Evolutionary conservation across 1,140 invertebrate genomes (phyloP).

Genomic region (Trachymyrmex cornetzi): DNA sequence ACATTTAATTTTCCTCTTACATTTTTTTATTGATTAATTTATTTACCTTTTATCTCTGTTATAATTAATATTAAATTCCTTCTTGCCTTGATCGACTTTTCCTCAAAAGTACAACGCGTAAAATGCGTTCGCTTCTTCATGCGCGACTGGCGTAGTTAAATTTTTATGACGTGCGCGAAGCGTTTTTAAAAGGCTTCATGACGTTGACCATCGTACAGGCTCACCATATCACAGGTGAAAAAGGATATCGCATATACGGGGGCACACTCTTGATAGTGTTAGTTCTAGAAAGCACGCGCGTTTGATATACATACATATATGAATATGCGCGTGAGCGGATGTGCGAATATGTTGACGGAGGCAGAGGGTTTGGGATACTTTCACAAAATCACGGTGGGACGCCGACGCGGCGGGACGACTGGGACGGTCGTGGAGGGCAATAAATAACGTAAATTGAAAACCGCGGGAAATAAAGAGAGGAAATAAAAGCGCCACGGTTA

Average conservation of each 20-base stretch:
- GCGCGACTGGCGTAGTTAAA: conserved; percentile 13
- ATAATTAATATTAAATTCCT: conserved; percentile 3
- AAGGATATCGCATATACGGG: conserved; percentile 39
- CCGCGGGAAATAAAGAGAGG: conserved; percentile 60
- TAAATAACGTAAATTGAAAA: conserved; percentile 65
- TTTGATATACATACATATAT: background rate
- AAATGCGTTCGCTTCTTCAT: background rate
- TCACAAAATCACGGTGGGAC: conserved; percentile 63
- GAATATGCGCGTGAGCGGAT: background rate
- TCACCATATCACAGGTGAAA: conserved; percentile 14
- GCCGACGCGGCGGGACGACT: conserved; percentile 74
- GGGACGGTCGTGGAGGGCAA: conserved; percentile 83
- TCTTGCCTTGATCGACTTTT: conserved; percentile 3
- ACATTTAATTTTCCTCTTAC: background rate
- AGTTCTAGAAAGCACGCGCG: background rate
- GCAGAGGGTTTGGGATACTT: conserved; percentile 31
- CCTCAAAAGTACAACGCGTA: background rate
- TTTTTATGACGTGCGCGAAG: conserved; percentile 39
- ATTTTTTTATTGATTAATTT: background rate
- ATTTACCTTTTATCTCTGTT: background rate
- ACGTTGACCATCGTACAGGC: conserved; percentile 42
- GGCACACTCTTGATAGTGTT: background rate
- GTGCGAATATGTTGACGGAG: background rate
- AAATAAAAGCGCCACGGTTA: conserved; percentile 59
- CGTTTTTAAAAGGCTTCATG: conserved; percentile 57